Percentiles rank a stretch among this genome's conserved stretches.
Evolutionary conservation across 2,113 vertebrate species (phyloP).

Genomic region (Pleuronectes platessa): DNA sequence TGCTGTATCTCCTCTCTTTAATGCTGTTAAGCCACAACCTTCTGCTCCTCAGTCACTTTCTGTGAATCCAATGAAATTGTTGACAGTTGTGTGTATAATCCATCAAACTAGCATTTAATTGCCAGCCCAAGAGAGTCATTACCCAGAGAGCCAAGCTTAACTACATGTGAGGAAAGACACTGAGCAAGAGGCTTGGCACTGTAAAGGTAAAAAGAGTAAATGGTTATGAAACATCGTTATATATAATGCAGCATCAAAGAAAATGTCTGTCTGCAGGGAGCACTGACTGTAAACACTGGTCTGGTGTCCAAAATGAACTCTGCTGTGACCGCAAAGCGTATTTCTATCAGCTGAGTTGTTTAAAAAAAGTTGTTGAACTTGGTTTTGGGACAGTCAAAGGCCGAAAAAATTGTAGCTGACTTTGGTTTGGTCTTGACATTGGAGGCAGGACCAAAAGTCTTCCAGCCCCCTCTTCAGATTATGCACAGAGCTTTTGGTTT

Average conservation of each 20-base stretch:
- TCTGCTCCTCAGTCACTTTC: no score
- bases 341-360: background rate
- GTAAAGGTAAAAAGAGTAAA: background rate
- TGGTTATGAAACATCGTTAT: background rate
- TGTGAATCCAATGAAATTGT: no score
- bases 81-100: no score
- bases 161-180: no score
- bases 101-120: no score
- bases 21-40: no score
- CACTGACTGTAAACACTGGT: background rate
- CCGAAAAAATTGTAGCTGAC: background rate
- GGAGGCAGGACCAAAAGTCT: background rate
- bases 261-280: background rate
- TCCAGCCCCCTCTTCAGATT: no score
- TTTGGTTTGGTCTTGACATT: background rate
- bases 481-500: background rate
- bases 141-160: no score
- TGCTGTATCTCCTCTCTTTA: no score
- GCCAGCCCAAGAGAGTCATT: no score
- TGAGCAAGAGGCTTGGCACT: background rate
- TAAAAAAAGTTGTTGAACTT: no score
- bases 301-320: background rate
- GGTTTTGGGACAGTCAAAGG: background rate
- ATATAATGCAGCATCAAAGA: background rate
- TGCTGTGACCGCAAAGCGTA: background rate